Conservation (phyloP, 2,797 vertebrate species). For the Phrynocephalus forsythii region DNA sequence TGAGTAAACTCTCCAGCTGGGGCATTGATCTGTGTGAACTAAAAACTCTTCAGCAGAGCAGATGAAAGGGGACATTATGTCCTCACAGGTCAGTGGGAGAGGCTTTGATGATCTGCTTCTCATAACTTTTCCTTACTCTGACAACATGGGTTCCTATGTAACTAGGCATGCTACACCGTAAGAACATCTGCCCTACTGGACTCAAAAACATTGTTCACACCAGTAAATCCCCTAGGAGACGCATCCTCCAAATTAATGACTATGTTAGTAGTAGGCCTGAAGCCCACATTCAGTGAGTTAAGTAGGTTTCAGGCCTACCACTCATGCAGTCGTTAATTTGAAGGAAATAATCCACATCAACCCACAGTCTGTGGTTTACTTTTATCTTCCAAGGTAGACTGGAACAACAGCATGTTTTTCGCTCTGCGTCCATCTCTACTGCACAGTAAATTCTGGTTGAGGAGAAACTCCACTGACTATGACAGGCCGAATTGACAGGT, state of each 20-base stretch:
- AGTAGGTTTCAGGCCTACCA: not conserved
- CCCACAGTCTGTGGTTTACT: not conserved
- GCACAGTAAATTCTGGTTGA: not conserved
- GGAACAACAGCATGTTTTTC: not conserved
- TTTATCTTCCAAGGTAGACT: not conserved
- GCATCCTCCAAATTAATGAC: too few species aligned
- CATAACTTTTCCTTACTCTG: not conserved
- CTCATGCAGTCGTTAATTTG: not conserved
- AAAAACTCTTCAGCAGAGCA: slow-evolving; percentile 47
- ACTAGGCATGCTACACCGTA: not conserved
- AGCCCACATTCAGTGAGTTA: not conserved
- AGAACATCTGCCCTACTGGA: not conserved
- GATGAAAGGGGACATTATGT: slow-evolving; percentile 42
- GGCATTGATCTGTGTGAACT: slow-evolving; percentile 41
- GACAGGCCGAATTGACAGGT: too few species aligned
- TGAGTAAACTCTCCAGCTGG: slow-evolving; percentile 38
- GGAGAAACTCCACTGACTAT: not conserved
- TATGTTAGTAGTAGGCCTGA: too few species aligned
- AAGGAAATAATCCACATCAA: not conserved
- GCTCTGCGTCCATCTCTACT: too few species aligned
- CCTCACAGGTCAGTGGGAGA: slow-evolving; percentile 45
- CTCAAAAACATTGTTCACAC: not conserved
- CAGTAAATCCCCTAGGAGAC: not conserved
- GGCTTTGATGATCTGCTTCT: slow-evolving; percentile 22
- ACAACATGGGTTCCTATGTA: not conserved